Conservation (phyloP, 2,888 invertebrate species). For the Drosophila quinaria region DNA sequence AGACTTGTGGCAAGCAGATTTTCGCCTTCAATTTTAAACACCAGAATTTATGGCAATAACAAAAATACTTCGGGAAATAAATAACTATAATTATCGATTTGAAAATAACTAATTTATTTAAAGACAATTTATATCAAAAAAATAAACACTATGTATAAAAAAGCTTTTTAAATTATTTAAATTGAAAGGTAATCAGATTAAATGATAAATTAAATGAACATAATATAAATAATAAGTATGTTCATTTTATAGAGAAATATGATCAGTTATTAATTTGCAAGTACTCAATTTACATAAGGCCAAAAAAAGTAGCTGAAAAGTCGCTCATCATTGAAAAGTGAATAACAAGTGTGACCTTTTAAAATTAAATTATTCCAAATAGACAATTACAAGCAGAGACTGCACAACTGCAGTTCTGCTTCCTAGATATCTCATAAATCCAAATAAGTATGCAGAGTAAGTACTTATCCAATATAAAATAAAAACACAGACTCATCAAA, state of each 20-base stretch:
- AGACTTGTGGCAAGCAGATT: slow-evolving; percentile 26
- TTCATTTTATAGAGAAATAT: too few species aligned
- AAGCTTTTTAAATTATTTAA: too few species aligned
- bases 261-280: too few species aligned
- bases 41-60: slow-evolving; percentile 1
- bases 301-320: too few species aligned
- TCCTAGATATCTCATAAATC: not conserved
- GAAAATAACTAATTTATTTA: not conserved
- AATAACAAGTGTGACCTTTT: too few species aligned
- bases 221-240: too few species aligned
- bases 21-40: slow-evolving; percentile 7
- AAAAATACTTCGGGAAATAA: not conserved
- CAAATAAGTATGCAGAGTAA: not conserved
- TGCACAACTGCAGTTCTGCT: not conserved
- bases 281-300: too few species aligned
- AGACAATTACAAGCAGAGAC: not conserved
- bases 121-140: not conserved
- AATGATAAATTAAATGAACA: too few species aligned
- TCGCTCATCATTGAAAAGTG: too few species aligned
- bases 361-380: too few species aligned
- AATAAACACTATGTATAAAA: too few species aligned
- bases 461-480: slow-evolving; percentile 11
- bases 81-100: not conserved
- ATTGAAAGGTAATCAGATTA: too few species aligned
- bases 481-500: slow-evolving; percentile 64